Evolutionary conservation across 2,888 invertebrate genomes (phyloP).

Genomic region (Idaea straminata): DNA sequence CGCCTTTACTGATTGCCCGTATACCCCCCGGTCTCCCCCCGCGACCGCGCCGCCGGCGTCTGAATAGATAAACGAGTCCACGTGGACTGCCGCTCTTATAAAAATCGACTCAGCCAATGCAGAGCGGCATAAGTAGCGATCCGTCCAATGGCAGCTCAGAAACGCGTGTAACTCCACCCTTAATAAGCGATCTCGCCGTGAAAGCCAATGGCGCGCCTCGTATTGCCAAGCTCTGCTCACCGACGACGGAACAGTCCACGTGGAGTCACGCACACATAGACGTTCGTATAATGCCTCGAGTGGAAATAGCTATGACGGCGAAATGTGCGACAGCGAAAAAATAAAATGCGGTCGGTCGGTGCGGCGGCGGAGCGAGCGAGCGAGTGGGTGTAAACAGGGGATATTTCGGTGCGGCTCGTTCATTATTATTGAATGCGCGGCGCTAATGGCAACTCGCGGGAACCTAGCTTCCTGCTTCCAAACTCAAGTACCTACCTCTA

Average conservation of each 20-base stretch:
- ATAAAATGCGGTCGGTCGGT: conserved; percentile 80
- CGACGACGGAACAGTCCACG: conserved; percentile 75
- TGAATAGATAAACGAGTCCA: conserved; percentile 82
- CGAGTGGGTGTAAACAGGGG: conserved; percentile 80
- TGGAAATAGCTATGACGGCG: conserved; percentile 81
- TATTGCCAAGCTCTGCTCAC: conserved; percentile 65
- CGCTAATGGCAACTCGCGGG: conserved; percentile 68
- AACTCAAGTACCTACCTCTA: conserved; percentile 25
- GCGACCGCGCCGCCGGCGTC: conserved; percentile 80
- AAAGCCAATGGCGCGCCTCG: conserved; percentile 52
- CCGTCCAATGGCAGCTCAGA: conserved; percentile 50
- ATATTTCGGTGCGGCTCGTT: conserved; percentile 78
- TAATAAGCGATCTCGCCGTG: conserved; percentile 76
- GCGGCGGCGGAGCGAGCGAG: conserved; percentile 62
- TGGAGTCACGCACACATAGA: conserved; percentile 72
- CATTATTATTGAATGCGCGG: conserved; percentile 79
- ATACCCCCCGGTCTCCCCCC: conserved; percentile 79
- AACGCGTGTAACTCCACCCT: conserved; percentile 78
- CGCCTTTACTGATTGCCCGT: conserved; percentile 82
- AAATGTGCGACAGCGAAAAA: conserved; percentile 81
- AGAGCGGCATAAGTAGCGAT: conserved; percentile 37
- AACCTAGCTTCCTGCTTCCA: conserved; percentile 38
- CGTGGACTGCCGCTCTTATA: conserved; percentile 79
- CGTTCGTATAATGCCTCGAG: conserved; percentile 78
- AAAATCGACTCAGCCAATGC: conserved; percentile 74